A percentile compares a stretch with the other conserved stretches of the same genome.
Conservation (phyloP, 2,888 invertebrate species). For the Dioctria linearis region DNA sequence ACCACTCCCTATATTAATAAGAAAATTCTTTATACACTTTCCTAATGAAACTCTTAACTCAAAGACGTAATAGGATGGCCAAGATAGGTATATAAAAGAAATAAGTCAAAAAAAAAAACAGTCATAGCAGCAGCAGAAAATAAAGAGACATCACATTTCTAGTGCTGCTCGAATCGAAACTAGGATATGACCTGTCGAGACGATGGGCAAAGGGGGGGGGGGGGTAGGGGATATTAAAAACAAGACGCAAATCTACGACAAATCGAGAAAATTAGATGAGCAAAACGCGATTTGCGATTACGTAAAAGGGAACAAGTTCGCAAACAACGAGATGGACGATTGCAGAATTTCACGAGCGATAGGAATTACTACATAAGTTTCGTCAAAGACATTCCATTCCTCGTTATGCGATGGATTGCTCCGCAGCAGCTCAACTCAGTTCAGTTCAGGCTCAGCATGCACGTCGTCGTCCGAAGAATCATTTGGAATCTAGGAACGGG, state of each 20-base stretch:
- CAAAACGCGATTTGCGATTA: slow-evolving; percentile 41
- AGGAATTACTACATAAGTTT: slow-evolving; percentile 24
- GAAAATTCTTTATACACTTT: slow-evolving; percentile 44
- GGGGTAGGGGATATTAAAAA: not conserved
- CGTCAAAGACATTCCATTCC: slow-evolving; percentile 31
- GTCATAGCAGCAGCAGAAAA: slow-evolving; percentile 5
- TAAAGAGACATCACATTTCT: not conserved
- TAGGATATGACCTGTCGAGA: not conserved
- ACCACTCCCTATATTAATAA: slow-evolving; percentile 25
- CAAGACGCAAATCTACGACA: slow-evolving; percentile 32
- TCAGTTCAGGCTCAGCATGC: not conserved
- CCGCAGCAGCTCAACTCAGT: not conserved
- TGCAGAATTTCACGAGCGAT: slow-evolving; percentile 40
- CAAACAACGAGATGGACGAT: slow-evolving; percentile 3
- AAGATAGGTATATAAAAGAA: slow-evolving; percentile 3
- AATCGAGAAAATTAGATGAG: slow-evolving; percentile 47
- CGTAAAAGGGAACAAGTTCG: slow-evolving; percentile 48
- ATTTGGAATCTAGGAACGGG: slow-evolving; percentile 28
- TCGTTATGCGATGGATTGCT: slow-evolving; percentile 27
- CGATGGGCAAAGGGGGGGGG: not conserved
- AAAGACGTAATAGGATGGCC: slow-evolving; percentile 12
- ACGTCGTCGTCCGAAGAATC: slow-evolving; percentile 21
- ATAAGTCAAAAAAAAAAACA: not conserved
- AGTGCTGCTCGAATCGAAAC: not conserved
- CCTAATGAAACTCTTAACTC: slow-evolving; percentile 40